Evolutionary conservation across 2,888 invertebrate species (phyloP).

Genomic region (Gisinianus flammeolus): DNA sequence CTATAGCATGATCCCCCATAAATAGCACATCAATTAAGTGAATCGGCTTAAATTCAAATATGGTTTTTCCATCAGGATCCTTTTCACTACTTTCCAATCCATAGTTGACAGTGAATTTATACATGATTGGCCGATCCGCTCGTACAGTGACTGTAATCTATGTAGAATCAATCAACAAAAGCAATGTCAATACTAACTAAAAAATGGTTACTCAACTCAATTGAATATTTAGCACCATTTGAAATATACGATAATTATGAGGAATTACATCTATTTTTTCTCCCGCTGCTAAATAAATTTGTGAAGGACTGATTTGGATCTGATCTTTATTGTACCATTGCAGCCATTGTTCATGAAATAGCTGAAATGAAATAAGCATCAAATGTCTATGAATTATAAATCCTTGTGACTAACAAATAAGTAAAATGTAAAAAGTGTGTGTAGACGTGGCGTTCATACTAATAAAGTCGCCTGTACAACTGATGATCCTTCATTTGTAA

Average conservation of each 20-base stretch:
- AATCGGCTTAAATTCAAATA: constrained; percentile 36
- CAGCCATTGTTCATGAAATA: constrained; percentile 52
- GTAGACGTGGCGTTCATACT: constrained; percentile 40
- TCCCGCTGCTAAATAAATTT: constrained; percentile 41
- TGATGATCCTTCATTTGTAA: constrained; percentile 46
- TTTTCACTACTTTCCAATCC: constrained; percentile 37
- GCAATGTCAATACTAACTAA: background rate
- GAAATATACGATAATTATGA: too few relatives aligned
- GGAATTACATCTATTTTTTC: constrained; percentile 41
- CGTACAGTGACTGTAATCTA: constrained; percentile 45
- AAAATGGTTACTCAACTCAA: too few relatives aligned
- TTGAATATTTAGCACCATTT: background rate
- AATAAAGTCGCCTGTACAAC: constrained; percentile 42
- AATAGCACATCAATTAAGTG: constrained; percentile 46
- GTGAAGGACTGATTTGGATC: constrained; percentile 40
- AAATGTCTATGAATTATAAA: too few relatives aligned
- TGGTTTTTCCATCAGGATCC: constrained; percentile 29
- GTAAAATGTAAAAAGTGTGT: too few relatives aligned
- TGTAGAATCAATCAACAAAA: background rate
- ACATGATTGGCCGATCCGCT: constrained; percentile 42
- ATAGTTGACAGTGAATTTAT: constrained; percentile 49
- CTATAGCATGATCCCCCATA: constrained; percentile 50
- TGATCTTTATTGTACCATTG: constrained; percentile 42
- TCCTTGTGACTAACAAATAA: too few relatives aligned
- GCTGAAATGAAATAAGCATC: constrained; percentile 38